Conservation (phyloP, 2,113 vertebrate genomes). For the Sorex araneus region DNA sequence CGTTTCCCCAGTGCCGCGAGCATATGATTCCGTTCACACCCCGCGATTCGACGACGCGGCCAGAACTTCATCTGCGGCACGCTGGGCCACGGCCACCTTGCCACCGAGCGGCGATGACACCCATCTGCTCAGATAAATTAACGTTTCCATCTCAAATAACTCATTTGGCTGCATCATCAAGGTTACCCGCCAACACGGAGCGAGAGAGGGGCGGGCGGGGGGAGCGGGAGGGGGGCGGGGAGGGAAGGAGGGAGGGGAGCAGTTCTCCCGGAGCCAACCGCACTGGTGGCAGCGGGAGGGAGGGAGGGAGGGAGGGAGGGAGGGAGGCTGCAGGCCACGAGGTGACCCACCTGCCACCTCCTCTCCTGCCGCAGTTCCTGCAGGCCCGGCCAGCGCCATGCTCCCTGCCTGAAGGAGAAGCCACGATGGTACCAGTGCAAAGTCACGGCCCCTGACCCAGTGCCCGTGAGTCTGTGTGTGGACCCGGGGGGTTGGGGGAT, state of each 20-base stretch:
- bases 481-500: no score
- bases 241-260: background rate
- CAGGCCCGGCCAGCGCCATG: no score
- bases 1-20: constrained; percentile 72
- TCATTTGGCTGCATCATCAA: constrained; percentile 83
- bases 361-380: no score
- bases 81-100: constrained; percentile 81
- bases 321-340: no score
- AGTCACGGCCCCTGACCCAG: no score
- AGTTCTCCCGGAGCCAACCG: no score
- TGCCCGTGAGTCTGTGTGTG: no score
- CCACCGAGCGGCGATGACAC: constrained; percentile 78
- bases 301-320: no score
- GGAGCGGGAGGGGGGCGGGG: background rate
- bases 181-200: constrained; percentile 65
- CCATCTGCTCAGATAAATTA: constrained; percentile 85
- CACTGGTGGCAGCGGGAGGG: no score
- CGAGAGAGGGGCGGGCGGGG: background rate
- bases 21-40: constrained; percentile 82
- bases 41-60: constrained; percentile 28
- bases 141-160: constrained; percentile 86
- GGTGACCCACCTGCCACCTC: no score
- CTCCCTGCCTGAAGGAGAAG: no score
- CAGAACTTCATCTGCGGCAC: constrained; percentile 54
- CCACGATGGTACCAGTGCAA: no score